phyloP scores from a whole-genome alignment of 2,888 invertebrate species.

The Aproaerema taeniolella region DNA sequence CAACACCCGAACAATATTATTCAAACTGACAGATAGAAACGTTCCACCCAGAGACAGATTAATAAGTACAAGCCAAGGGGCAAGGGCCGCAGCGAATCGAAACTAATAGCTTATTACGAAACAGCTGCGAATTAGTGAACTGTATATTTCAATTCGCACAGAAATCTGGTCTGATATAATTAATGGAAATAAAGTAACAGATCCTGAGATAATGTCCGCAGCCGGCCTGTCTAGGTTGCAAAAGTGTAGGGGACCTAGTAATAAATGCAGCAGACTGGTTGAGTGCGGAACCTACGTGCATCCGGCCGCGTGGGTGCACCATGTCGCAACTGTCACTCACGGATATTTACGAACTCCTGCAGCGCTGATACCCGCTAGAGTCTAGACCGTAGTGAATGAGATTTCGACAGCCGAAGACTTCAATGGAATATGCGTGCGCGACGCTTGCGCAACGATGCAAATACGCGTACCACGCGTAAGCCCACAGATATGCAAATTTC shows the following conservation, averaged over 20 bases:
- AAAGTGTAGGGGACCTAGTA: slow-evolving; percentile 45
- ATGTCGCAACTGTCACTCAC: slow-evolving; percentile 63
- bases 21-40: slow-evolving; percentile 47
- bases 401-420: slow-evolving; percentile 43
- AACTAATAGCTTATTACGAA: slow-evolving; percentile 60
- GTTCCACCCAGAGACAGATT: slow-evolving; percentile 45
- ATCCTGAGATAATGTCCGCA: slow-evolving; percentile 59
- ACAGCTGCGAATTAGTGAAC: slow-evolving; percentile 49
- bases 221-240: slow-evolving; percentile 70
- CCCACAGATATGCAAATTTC: slow-evolving; percentile 41
- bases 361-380: slow-evolving; percentile 14
- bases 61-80: slow-evolving; percentile 35
- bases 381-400: slow-evolving; percentile 63
- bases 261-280: slow-evolving; percentile 55
- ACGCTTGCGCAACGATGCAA: slow-evolving; percentile 50
- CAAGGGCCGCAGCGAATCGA: slow-evolving; percentile 52
- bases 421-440: slow-evolving; percentile 49
- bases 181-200: slow-evolving; percentile 70
- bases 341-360: slow-evolving; percentile 56
- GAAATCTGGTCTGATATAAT: slow-evolving; percentile 58
- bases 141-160: slow-evolving; percentile 56
- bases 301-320: slow-evolving; percentile 67
- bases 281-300: slow-evolving; percentile 69
- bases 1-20: slow-evolving; percentile 36
- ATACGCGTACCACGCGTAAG: slow-evolving; percentile 40